Conservation (phyloP, 2,113 vertebrate genomes). For the Crotalus tigris region DNA sequence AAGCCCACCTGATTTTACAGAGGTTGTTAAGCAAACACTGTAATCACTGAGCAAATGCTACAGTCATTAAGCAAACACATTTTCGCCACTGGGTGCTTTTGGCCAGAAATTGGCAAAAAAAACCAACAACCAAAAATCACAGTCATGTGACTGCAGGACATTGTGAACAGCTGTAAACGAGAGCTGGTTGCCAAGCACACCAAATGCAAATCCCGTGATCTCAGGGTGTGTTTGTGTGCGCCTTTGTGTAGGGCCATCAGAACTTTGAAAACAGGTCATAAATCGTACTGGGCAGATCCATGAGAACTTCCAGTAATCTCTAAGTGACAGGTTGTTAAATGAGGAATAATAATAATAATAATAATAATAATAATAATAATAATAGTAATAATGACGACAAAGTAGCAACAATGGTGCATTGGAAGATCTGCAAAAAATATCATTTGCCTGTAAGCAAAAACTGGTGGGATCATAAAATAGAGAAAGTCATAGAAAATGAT, state of each 20-base stretch:
- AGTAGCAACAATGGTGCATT: too few species aligned
- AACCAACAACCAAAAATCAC: not conserved
- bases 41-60: not conserved
- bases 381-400: too few species aligned
- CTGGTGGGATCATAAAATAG: too few species aligned
- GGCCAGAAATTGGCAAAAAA: not conserved
- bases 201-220: not conserved
- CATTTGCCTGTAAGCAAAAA: too few species aligned
- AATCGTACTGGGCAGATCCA: not conserved
- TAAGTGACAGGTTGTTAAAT: not conserved
- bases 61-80: not conserved
- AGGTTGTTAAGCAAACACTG: not conserved
- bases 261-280: not conserved
- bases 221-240: too few species aligned
- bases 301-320: not conserved
- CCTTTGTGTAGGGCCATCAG: not conserved
- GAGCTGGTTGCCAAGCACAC: not conserved
- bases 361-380: too few species aligned
- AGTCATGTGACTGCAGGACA: not conserved
- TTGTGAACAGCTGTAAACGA: not conserved
- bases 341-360: not conserved
- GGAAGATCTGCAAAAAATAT: too few species aligned
- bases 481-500: too few species aligned
- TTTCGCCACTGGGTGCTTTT: not conserved
- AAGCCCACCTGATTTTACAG: not conserved